A percentile compares a stretch with the other conserved stretches of the same genome.
Conservation (phyloP, 2,113 vertebrate genomes). For the Halichoerus grypus region DNA sequence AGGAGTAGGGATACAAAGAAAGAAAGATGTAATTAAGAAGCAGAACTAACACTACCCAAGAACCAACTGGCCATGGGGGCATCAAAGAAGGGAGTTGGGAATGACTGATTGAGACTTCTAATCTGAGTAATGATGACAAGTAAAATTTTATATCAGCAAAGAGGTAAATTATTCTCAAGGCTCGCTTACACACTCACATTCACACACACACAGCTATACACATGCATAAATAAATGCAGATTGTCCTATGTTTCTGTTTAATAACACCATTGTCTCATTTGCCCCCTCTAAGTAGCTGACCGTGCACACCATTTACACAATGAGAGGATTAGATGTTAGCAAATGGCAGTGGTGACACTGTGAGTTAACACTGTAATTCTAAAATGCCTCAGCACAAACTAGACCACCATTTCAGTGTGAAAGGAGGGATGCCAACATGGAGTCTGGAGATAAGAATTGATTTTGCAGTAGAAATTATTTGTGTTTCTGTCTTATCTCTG, state of each 20-base stretch:
- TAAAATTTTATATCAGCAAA: slow-evolving; percentile 14
- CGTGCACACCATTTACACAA: slow-evolving; percentile 54
- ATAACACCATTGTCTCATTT: not conserved
- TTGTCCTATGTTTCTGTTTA: slow-evolving; percentile 51
- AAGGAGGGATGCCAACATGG: slow-evolving; percentile 58
- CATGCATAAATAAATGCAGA: slow-evolving; percentile 33
- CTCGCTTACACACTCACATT: not conserved
- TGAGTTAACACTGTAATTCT: slow-evolving; percentile 46
- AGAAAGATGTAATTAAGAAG: not conserved
- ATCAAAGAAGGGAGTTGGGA: not conserved
- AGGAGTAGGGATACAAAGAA: not conserved
- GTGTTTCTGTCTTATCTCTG: slow-evolving; percentile 66
- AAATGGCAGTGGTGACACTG: slow-evolving; percentile 22
- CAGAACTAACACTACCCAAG: not conserved
- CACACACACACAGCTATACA: not conserved
- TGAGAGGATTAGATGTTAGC: slow-evolving; percentile 70
- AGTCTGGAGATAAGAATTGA: slow-evolving; percentile 77
- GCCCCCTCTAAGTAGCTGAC: slow-evolving; percentile 35
- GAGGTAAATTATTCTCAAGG: not conserved
- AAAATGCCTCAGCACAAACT: slow-evolving; percentile 57
- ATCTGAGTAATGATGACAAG: slow-evolving; percentile 24
- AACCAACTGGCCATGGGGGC: not conserved
- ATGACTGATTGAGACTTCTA: not conserved
- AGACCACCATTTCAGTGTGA: slow-evolving; percentile 45
- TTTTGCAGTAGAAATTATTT: slow-evolving; percentile 80